Base-by-base conservation (phyloP, 2,797 vertebrate species). In the Melanotaenia trifasciata region DNA sequence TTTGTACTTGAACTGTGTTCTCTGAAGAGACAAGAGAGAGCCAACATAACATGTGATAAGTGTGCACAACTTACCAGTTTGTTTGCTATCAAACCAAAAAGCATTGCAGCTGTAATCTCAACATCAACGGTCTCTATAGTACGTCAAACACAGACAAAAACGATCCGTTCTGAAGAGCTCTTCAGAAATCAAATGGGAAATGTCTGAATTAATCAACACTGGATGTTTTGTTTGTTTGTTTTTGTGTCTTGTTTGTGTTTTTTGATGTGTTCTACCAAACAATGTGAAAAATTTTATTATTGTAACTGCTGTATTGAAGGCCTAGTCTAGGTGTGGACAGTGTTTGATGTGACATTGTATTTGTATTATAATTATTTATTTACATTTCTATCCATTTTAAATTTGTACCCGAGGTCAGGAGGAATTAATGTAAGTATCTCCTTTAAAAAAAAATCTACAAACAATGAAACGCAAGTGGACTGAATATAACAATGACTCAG, bases 1-100 rank as follows among this genome's bases (percentile, higher is more conserved):
- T 70, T 64, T 68, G 62, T 63, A 50, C 30, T 53, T 73, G 71
- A 82, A 64, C 56, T 54, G 33, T 71, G 45, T 77, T 35, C 43
- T 78, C 58, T 69, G 74, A 38, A 70, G 74, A 79, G 75, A 71
- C 14, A 28, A 38, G 28, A 59, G 4, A 12, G 51, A 74, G 3
- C 51, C 51, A 80, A 79, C 87, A 82, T 87, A 90, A 77, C 82
- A 32, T 64, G 58, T 58, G 33, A 58, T 67, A 64, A 59, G 72
- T n/a, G 1, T 4, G 7, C 24, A 65, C 18, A 72, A 67, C 33
- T 30, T 66, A 22, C 33, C 62, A 20, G 30, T 74, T 58, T 0
- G 30, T 53, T 36, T 74, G 71, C 67, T 76, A 36, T 74, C 61
- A 77, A 88, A 85, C 64, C 78, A 79, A 81, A 87, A 76, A 20